phyloP scores from a whole-genome alignment of 1,140 invertebrate genomes.

The Agrypnia vestita region DNA sequence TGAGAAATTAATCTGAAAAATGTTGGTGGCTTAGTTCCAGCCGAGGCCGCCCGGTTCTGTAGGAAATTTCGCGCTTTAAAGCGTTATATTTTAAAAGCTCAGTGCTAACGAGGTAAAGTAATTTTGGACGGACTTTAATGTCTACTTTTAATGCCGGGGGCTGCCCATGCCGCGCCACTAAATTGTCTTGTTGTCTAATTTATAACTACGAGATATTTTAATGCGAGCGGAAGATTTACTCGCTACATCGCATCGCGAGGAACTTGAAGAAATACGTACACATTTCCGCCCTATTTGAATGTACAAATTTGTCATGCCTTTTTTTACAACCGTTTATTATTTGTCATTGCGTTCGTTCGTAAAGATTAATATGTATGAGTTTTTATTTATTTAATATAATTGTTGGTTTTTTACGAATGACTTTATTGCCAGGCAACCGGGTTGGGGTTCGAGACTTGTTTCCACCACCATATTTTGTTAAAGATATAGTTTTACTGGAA shows the following conservation, averaged over 20 bases:
- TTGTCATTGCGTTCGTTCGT: no score
- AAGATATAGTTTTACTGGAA: no score
- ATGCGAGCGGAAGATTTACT: slow-evolving; percentile 43
- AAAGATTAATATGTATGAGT: no score
- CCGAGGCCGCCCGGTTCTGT: slow-evolving; percentile 1
- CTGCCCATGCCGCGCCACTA: slow-evolving; percentile 27
- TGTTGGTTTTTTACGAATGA: no score
- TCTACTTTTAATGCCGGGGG: slow-evolving; percentile 43
- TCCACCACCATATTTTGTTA: no score
- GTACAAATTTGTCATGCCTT: no score
- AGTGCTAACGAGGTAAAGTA: slow-evolving; percentile 44
- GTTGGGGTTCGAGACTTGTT: no score
- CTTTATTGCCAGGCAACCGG: no score
- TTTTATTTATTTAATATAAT: no score
- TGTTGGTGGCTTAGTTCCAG: no score
- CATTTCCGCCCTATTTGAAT: neutral
- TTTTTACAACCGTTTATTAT: no score
- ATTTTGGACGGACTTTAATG: slow-evolving; percentile 40
- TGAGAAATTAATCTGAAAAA: no score
- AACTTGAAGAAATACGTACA: slow-evolving; percentile 14
- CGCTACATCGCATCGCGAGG: neutral
- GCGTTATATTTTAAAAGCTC: slow-evolving; percentile 2
- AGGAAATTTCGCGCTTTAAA: slow-evolving; percentile 26
- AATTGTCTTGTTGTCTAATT: slow-evolving; percentile 47
- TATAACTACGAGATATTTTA: slow-evolving; percentile 49